phyloP scores from a whole-genome alignment of 2,797 vertebrate genomes.

The Telmatherina bonti region DNA sequence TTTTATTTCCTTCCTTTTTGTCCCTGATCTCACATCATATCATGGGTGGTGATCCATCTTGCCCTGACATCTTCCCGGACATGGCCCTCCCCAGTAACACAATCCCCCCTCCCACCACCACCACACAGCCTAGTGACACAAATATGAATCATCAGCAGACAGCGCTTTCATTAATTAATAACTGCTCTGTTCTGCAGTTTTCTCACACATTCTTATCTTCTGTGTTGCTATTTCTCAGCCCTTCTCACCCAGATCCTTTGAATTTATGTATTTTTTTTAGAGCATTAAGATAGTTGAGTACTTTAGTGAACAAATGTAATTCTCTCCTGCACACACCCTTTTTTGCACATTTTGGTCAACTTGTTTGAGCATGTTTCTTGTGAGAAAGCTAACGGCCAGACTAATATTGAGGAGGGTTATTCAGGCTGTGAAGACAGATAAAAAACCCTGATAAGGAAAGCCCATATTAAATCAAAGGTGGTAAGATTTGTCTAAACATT shows the following conservation, averaged over 20 bases:
- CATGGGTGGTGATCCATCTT: slow-evolving; percentile 23
- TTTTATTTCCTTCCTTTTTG: slow-evolving; percentile 63
- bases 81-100: slow-evolving; percentile 16
- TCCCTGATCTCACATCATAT: slow-evolving; percentile 32
- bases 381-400: not conserved
- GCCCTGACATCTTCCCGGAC: slow-evolving; percentile 39
- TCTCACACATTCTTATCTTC: slow-evolving; percentile 61
- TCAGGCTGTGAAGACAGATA: not conserved
- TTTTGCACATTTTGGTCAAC: not conserved
- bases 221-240: slow-evolving; percentile 29
- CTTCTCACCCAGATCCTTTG: slow-evolving; percentile 6
- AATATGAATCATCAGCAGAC: slow-evolving; percentile 48
- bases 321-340: not conserved
- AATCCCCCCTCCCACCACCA: not conserved
- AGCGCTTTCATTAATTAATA: slow-evolving; percentile 44
- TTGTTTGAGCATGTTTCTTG: not conserved
- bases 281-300: slow-evolving; percentile 4
- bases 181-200: slow-evolving; percentile 55
- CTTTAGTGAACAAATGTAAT: not conserved
- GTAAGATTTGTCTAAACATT: not conserved
- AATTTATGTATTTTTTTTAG: slow-evolving; percentile 1
- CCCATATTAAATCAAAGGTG: too few species aligned
- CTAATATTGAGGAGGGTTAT: not conserved
- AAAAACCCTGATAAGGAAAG: not conserved
- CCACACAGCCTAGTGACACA: slow-evolving; percentile 35